These are phyloP conservation scores for Tridacna gigas DNA, from an alignment of 2,888 invertebrate genomes.

Conservation along the genomic window DNA sequence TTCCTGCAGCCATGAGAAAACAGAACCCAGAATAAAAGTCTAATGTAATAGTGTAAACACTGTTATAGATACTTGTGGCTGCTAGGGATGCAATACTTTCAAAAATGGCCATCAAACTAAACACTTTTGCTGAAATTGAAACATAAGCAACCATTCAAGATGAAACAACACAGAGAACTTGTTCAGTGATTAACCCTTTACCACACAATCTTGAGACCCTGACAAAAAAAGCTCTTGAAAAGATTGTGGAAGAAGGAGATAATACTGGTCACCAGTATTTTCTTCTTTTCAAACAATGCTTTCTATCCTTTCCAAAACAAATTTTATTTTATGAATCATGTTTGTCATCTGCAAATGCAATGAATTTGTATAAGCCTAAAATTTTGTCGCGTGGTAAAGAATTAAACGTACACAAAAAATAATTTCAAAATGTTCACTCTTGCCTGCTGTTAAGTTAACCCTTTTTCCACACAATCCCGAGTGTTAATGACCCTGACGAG, in stretches of 20 bases:
- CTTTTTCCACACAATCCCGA: too few species aligned
- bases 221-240: background rate
- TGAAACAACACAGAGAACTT: background rate
- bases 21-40: slow-evolving; percentile 82
- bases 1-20: slow-evolving; percentile 67
- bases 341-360: background rate
- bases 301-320: background rate
- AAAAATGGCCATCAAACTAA: slow-evolving; percentile 83
- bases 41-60: slow-evolving; percentile 82
- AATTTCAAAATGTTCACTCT: too few species aligned
- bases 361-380: too few species aligned
- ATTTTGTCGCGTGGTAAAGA: too few species aligned
- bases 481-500: too few species aligned
- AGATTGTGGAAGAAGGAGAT: background rate
- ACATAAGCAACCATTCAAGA: background rate
- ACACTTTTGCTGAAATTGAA: slow-evolving; percentile 82
- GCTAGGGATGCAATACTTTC: slow-evolving; percentile 84
- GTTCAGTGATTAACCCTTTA: background rate
- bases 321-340: background rate
- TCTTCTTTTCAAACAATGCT: background rate
- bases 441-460: too few species aligned
- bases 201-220: background rate
- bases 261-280: background rate
- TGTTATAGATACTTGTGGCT: slow-evolving; percentile 84
- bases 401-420: too few species aligned